Conservation (phyloP, 1,140 invertebrate species). For the Pygmarrhopalites habei region DNA sequence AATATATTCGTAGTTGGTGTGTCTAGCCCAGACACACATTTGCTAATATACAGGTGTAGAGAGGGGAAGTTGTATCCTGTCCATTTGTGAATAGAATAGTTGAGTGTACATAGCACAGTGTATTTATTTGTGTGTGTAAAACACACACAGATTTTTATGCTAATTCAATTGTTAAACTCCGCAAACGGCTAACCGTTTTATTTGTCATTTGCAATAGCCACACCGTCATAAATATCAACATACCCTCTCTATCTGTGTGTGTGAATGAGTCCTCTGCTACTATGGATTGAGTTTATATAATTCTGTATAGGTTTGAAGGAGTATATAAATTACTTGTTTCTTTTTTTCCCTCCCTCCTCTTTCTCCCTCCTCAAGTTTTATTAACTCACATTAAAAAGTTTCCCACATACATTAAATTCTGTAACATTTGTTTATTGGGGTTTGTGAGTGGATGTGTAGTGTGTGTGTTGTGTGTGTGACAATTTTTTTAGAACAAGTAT, state of each 20-base stretch:
- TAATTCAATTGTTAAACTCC: neutral
- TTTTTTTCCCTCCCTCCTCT: no score
- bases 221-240: neutral
- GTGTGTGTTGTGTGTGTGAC: neutral
- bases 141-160: neutral
- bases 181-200: slow-evolving; percentile 6
- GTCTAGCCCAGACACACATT: no score
- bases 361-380: no score
- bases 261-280: neutral
- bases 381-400: slow-evolving; percentile 5
- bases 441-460: no score
- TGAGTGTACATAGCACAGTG: neutral
- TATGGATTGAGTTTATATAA: neutral
- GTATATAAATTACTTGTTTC: slow-evolving; percentile 5
- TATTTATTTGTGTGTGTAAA: neutral
- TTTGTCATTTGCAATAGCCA: neutral
- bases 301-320: no score
- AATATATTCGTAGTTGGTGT: no score
- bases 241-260: neutral
- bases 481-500: no score
- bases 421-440: no score
- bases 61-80: no score
- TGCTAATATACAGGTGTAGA: no score
- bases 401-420: slow-evolving; percentile 13
- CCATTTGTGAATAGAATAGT: no score